Evolutionary conservation across 1,140 invertebrate species (phyloP).

Genomic region (Cherax destructor): DNA sequence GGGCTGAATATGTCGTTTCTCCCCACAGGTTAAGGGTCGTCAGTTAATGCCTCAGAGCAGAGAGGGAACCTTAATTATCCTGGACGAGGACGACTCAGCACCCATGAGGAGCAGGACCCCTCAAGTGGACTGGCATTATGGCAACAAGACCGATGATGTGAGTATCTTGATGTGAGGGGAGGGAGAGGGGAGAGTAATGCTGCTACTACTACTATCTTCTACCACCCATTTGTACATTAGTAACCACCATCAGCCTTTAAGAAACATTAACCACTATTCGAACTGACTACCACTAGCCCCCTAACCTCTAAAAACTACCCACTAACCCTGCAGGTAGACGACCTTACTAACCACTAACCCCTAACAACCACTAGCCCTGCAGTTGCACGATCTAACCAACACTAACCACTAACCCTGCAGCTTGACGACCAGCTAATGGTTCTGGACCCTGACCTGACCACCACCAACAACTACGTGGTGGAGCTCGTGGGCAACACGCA

Average conservation of each 20-base stretch:
- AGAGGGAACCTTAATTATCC: constrained; percentile 17
- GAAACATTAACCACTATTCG: too few species aligned
- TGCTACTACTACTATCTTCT: too few species aligned
- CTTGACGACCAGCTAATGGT: constrained; percentile 57
- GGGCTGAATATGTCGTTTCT: background rate
- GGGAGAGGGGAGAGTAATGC: background rate
- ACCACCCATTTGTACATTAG: too few species aligned
- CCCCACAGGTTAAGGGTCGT: background rate
- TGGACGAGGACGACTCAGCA: constrained; percentile 62
- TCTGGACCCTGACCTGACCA: constrained; percentile 52
- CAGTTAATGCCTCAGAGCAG: background rate
- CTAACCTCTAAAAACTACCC: background rate
- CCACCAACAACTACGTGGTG: constrained; percentile 65
- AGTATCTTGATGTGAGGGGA: background rate
- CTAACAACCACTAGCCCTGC: constrained; percentile 4
- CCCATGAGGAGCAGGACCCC: constrained; percentile 49
- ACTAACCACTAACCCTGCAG: background rate
- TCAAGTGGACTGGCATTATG: constrained; percentile 42
- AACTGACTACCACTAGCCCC: background rate
- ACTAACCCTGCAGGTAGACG: too few species aligned
- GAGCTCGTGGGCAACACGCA: constrained; percentile 40
- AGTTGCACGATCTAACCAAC: too few species aligned
- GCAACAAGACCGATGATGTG: constrained; percentile 43
- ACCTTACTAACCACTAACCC: too few species aligned
- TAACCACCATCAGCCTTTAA: too few species aligned